Percentiles rank a stretch among this genome's conserved stretches.
Conservation (phyloP, 2,113 vertebrate species). For the Proteles cristata region DNA sequence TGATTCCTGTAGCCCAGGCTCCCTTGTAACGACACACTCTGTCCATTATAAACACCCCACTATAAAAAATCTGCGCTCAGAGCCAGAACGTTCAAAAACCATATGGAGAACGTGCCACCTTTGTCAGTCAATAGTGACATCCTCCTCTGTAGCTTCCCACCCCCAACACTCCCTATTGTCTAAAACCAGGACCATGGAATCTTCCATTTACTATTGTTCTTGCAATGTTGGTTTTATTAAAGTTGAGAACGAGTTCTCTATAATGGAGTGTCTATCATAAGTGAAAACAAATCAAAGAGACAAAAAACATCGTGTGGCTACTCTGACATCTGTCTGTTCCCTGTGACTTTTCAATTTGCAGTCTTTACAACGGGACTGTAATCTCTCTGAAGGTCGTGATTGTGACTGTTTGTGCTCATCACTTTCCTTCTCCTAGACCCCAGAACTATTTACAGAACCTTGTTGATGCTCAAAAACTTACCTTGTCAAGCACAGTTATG, state of each 20-base stretch:
- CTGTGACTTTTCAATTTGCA: background rate
- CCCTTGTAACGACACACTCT: background rate
- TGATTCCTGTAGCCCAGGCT: background rate
- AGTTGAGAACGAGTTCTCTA: background rate
- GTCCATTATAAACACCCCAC: background rate
- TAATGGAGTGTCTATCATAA: background rate
- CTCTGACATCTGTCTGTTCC: background rate
- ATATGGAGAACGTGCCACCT: background rate
- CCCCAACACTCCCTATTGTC: background rate
- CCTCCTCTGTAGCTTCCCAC: background rate
- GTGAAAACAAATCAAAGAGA: slow-evolving; percentile 17
- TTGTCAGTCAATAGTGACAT: background rate
- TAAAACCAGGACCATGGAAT: background rate
- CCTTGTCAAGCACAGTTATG: background rate
- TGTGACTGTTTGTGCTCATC: background rate
- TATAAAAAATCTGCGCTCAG: background rate
- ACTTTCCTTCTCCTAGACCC: background rate
- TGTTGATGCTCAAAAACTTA: background rate
- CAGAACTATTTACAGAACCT: background rate
- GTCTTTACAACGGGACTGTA: background rate
- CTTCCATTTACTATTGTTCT: background rate
- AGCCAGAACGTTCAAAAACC: background rate
- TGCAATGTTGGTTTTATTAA: background rate
- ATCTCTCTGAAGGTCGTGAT: background rate
- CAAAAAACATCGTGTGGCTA: background rate